These are phyloP conservation scores for Monarcha castaneiventris DNA, from an alignment of 2,113 vertebrate genomes.

Conservation along the genomic window DNA sequence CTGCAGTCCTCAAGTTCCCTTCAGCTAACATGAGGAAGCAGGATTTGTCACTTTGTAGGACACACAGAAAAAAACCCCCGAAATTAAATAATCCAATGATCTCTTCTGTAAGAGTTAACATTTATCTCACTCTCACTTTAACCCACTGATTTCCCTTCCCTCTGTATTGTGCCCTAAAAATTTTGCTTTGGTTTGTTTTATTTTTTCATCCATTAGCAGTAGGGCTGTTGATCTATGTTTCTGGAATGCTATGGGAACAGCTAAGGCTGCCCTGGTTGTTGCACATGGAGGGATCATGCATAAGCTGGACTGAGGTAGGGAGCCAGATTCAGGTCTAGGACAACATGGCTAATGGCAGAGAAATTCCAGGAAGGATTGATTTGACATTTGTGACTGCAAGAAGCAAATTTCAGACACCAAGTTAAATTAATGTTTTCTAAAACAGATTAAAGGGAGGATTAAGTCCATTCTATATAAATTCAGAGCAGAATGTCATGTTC, in stretches of 20 bases:
- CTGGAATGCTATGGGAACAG: neutral
- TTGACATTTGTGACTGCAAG: neutral
- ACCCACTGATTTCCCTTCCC: neutral
- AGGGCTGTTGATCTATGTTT: neutral
- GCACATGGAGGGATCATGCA: neutral
- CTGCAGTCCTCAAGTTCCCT: neutral
- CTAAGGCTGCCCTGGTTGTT: neutral
- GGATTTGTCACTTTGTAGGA: neutral
- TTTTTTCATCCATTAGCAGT: neutral
- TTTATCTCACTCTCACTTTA: neutral
- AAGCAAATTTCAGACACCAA: neutral
- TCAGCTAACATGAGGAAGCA: neutral
- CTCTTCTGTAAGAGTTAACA: neutral
- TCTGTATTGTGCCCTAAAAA: neutral
- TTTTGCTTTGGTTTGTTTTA: neutral
- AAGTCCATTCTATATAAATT: neutral
- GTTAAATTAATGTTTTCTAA: neutral
- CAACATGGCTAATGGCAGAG: rapidly evolving
- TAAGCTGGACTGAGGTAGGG: neutral
- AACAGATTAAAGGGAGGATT: slow-evolving; percentile 17
- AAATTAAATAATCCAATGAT: neutral
- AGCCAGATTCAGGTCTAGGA: neutral
- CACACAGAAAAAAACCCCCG: rapidly evolving
- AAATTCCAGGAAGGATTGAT: neutral
- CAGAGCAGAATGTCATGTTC: neutral